Evolutionary conservation across 2,888 invertebrate genomes (phyloP).

Genomic region (Agrochola lota): DNA sequence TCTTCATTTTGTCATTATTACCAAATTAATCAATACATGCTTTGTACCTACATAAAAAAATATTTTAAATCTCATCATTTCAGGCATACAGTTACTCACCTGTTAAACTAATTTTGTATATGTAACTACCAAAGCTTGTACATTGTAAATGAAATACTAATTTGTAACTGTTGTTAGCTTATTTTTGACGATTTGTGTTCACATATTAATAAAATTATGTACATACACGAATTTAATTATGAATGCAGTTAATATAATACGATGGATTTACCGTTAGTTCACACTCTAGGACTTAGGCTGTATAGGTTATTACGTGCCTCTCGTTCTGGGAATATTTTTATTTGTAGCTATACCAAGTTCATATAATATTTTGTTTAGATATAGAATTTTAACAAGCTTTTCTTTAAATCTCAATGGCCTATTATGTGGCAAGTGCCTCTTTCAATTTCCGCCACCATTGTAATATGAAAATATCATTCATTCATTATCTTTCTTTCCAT

Average conservation of each 20-base stretch:
- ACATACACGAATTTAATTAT: conserved; percentile 40
- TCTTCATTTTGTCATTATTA: background rate
- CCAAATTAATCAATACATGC: background rate
- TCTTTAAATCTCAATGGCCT: background rate
- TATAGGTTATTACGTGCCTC: background rate
- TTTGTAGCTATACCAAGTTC: background rate
- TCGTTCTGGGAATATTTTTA: too few species aligned
- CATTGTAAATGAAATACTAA: conserved; percentile 28
- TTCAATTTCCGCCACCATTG: background rate
- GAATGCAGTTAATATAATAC: conserved; percentile 2
- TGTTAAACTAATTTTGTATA: conserved; percentile 12
- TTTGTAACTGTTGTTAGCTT: conserved; percentile 34
- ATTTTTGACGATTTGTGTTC: conserved; percentile 25
- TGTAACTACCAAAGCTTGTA: conserved; percentile 8
- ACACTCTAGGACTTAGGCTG: conserved; percentile 6
- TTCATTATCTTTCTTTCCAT: background rate
- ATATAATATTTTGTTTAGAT: background rate
- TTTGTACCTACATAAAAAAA: background rate
- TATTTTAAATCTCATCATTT: conserved; percentile 6
- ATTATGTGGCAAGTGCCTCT: background rate
- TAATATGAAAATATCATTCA: too few species aligned
- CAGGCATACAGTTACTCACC: background rate
- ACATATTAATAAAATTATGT: conserved; percentile 19
- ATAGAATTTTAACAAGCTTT: background rate
- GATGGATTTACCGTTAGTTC: conserved; percentile 14